These are phyloP conservation scores for Gasterosteus nipponicus DNA, from an alignment of 2,113 vertebrate species.

Conservation along the genomic window DNA sequence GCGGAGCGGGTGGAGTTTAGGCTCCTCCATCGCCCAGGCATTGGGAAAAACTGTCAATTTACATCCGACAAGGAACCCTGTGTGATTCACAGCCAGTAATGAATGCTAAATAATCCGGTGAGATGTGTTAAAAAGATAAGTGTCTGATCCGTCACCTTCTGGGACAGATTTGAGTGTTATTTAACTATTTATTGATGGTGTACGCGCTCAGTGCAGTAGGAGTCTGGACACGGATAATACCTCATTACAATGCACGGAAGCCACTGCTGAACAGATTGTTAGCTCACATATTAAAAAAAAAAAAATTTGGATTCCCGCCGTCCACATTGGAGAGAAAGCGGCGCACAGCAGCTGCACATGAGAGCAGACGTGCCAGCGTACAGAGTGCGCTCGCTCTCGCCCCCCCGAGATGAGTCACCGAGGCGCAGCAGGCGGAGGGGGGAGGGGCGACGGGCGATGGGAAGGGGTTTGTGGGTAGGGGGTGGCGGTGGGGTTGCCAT, in stretches of 20 bases:
- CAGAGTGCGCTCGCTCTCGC: constrained; percentile 41
- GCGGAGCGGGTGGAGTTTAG: background rate
- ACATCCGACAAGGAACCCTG: background rate
- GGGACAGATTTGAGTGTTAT: background rate
- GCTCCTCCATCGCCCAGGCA: background rate
- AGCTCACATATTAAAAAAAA: too few species aligned
- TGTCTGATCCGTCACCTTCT: background rate
- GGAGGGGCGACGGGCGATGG: constrained; percentile 22
- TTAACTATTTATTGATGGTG: background rate
- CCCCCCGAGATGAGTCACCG: constrained; percentile 71
- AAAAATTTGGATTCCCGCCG: background rate
- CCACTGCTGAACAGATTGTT: constrained; percentile 18
- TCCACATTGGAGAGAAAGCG: background rate
- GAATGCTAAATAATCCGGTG: background rate
- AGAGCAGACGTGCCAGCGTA: constrained; percentile 39
- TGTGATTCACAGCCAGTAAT: background rate
- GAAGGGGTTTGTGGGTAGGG: background rate
- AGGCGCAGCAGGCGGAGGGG: constrained; percentile 51
- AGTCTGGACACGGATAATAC: background rate
- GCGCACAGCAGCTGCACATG: constrained; percentile 12
- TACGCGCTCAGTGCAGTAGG: background rate
- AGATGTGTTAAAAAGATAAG: background rate
- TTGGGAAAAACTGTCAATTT: background rate
- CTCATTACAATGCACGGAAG: constrained; percentile 5
- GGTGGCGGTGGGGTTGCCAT: constrained; percentile 62